phyloP scores from a whole-genome alignment of 2,888 invertebrate genomes.

The Euplagia quadripunctaria region DNA sequence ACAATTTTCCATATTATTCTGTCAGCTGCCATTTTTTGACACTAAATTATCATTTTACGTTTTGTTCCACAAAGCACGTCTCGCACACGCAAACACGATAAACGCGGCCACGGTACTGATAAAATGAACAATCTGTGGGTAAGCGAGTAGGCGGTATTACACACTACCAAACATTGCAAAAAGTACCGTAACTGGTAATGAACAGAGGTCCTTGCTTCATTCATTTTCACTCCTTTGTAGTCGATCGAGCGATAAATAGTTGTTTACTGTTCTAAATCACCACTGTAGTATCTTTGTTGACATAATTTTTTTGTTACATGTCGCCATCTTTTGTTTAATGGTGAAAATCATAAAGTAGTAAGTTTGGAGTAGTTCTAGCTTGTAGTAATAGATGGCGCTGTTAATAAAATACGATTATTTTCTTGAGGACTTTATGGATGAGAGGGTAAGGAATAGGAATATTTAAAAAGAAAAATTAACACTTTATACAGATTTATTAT shows the following conservation, averaged over 20 bases:
- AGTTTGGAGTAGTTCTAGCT: neutral
- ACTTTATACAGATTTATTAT: constrained; percentile 58
- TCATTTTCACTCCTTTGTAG: constrained; percentile 22
- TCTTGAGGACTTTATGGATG: too few relatives aligned
- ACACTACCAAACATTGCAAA: constrained; percentile 55
- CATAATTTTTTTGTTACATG: constrained; percentile 20
- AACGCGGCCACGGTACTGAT: constrained; percentile 55
- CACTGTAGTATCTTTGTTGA: constrained; percentile 22
- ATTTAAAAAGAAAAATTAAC: constrained; percentile 25
- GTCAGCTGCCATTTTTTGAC: constrained; percentile 62
- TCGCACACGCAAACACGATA: constrained; percentile 47
- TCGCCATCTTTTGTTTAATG: constrained; percentile 48
- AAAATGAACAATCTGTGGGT: constrained; percentile 49
- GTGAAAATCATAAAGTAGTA: neutral
- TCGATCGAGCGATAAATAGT: constrained; percentile 30
- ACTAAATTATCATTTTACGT: constrained; percentile 39
- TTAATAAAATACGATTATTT: neutral
- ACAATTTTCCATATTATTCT: constrained; percentile 72
- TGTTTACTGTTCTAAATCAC: constrained; percentile 24
- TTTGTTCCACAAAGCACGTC: constrained; percentile 18
- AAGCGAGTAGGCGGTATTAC: constrained; percentile 55
- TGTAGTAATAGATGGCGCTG: constrained; percentile 26
- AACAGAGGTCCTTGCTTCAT: constrained; percentile 37
- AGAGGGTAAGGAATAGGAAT: neutral
- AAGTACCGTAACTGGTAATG: constrained; percentile 34